phyloP scores from a whole-genome alignment of 1,140 invertebrate species.

The Megathymus violae region DNA sequence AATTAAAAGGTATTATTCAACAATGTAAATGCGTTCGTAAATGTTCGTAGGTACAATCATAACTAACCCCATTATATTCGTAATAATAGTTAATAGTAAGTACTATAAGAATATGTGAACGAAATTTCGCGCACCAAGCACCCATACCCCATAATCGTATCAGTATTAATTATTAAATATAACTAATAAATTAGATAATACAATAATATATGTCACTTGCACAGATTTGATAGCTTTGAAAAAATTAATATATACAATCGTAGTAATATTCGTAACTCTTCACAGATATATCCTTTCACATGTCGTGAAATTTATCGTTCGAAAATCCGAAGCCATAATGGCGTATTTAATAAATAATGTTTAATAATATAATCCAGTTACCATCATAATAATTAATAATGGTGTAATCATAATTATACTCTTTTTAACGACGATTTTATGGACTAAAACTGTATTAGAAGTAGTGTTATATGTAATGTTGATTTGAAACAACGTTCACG shows the following conservation, averaged over 20 bases:
- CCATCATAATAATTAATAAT: background rate
- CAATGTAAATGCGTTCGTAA: slow-evolving; percentile 32
- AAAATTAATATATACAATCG: slow-evolving; percentile 3
- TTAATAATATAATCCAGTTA: slow-evolving; percentile 2
- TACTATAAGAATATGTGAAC: slow-evolving; percentile 20
- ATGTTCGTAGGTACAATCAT: slow-evolving; percentile 31
- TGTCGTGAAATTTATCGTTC: background rate
- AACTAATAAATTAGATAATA: slow-evolving; percentile 26
- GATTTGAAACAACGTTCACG: slow-evolving; percentile 37
- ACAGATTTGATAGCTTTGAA: slow-evolving; percentile 20
- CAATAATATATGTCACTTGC: slow-evolving; percentile 25
- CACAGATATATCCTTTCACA: background rate
- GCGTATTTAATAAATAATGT: slow-evolving; percentile 19
- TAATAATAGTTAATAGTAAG: slow-evolving; percentile 35
- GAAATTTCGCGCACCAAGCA: slow-evolving; percentile 27
- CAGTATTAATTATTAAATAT: slow-evolving; percentile 25
- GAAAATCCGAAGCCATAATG: background rate
- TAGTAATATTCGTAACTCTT: slow-evolving; percentile 9
- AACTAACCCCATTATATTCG: slow-evolving; percentile 36
- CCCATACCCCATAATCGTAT: slow-evolving; percentile 20
- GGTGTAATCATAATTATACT: background rate
- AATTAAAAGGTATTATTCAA: slow-evolving; percentile 27
- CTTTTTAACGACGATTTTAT: background rate
- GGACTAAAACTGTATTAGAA: slow-evolving; percentile 17
- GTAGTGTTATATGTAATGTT: slow-evolving; percentile 19